These are phyloP conservation scores for Julus scandinavius DNA, from an alignment of 2,888 invertebrate species.

Conservation along the genomic window DNA sequence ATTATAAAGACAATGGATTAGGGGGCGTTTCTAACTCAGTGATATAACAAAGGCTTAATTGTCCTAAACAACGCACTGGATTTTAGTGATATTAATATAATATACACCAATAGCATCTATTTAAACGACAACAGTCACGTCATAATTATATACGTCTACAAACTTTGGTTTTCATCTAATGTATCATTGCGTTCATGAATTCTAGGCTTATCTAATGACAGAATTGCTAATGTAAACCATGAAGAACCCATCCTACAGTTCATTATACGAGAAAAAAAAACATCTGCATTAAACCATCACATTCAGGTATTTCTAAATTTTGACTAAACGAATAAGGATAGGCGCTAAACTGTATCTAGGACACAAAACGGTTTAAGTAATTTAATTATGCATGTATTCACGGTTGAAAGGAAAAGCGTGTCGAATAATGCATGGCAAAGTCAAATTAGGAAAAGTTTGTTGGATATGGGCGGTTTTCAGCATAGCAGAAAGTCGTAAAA, in stretches of 20 bases:
- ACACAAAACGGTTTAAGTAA: not conserved
- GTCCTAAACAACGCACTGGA: not conserved
- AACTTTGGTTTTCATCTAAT: not conserved
- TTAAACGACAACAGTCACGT: slow-evolving; percentile 3
- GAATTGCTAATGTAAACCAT: not conserved
- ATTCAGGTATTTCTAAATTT: not conserved
- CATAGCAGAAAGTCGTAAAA: not conserved
- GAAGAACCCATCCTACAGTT: not conserved
- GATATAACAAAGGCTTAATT: slow-evolving; percentile 17
- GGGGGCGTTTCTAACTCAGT: no score
- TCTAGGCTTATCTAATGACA: not conserved
- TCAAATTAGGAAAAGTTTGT: not conserved
- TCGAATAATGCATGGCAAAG: slow-evolving; percentile 35
- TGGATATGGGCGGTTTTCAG: not conserved
- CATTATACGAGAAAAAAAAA: not conserved
- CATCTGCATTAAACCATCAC: not conserved
- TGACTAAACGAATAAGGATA: no score
- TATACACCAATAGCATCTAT: no score
- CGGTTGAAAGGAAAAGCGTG: not conserved
- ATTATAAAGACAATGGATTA: no score
- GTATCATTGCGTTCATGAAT: not conserved
- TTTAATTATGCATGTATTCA: not conserved
- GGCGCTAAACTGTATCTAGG: not conserved
- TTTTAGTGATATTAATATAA: not conserved
- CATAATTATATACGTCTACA: not conserved